These are phyloP conservation scores for Tanypteryx hageni DNA, from an alignment of 2,888 invertebrate genomes.

Conservation along the genomic window DNA sequence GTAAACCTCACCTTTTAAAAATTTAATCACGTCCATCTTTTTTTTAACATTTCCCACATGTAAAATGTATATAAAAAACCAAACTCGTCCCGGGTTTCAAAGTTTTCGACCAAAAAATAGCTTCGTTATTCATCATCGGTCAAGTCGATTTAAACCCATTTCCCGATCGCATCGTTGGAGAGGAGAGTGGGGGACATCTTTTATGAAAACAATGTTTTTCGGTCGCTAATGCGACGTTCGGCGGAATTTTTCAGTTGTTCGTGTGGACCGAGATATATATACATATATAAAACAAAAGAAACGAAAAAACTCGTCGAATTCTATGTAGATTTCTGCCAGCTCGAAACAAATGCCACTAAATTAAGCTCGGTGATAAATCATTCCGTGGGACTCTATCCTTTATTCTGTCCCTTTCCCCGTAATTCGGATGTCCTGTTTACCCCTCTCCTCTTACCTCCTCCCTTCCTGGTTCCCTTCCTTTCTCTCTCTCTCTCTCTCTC, in stretches of 20 bases:
- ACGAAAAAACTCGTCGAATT: not conserved
- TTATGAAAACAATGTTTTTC: not conserved
- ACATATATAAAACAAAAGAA: not conserved
- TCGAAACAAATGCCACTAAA: conserved; percentile 1
- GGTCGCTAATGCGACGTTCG: not conserved
- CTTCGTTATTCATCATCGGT: no score
- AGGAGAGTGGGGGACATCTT: not conserved
- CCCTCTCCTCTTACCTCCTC: no score
- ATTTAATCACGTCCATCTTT: no score
- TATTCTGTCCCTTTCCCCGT: not conserved
- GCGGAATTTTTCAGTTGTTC: not conserved
- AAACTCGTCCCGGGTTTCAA: no score
- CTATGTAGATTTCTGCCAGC: conserved; percentile 21
- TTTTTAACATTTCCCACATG: no score
- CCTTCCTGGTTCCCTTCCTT: not conserved
- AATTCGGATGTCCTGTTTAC: not conserved
- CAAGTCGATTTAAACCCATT: not conserved
- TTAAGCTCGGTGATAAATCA: conserved; percentile 26
- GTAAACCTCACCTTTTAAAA: no score
- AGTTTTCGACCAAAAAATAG: no score
- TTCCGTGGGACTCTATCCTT: not conserved
- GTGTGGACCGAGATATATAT: not conserved
- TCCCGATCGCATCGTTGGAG: not conserved
- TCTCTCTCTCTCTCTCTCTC: no score
- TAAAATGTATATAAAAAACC: no score